Evolutionary conservation across 2,888 invertebrate genomes (phyloP).

Genomic region (Argyresthia albistria): DNA sequence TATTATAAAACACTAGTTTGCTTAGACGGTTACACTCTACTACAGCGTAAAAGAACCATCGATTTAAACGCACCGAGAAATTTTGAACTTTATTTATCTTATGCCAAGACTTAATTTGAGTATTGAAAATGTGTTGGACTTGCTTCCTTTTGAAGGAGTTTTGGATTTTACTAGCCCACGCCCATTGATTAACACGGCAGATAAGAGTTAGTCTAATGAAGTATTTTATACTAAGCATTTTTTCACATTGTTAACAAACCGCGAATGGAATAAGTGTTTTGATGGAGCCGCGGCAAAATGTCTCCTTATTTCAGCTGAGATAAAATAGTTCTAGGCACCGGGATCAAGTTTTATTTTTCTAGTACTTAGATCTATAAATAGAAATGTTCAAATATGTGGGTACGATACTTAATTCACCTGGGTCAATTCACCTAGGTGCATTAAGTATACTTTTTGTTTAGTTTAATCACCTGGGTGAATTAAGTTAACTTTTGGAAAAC

Average conservation of each 20-base stretch:
- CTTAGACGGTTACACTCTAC: conserved; percentile 26
- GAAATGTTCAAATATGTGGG: no score
- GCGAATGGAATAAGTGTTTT: conserved; percentile 13
- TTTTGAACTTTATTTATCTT: conserved; percentile 15
- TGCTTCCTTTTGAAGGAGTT: not conserved
- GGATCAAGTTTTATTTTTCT: no score
- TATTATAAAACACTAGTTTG: conserved; percentile 48
- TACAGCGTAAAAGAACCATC: conserved; percentile 16
- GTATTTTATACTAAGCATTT: conserved; percentile 56
- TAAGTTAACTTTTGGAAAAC: no score
- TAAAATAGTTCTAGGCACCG: no score
- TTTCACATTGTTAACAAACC: conserved; percentile 56
- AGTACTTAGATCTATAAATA: no score
- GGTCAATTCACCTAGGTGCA: no score
- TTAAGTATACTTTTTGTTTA: no score
- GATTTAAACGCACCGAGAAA: conserved; percentile 7
- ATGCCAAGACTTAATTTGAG: conserved; percentile 7
- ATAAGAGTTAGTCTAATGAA: conserved; percentile 59
- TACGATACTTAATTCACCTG: no score
- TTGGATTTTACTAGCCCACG: conserved; percentile 23
- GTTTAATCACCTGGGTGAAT: no score
- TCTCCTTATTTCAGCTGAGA: no score
- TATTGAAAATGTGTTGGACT: conserved; percentile 5
- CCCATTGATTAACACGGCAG: conserved; percentile 59
- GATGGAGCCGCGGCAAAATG: no score